Conservation (phyloP, 2,797 vertebrate genomes). For the Holocentrus rufus region DNA sequence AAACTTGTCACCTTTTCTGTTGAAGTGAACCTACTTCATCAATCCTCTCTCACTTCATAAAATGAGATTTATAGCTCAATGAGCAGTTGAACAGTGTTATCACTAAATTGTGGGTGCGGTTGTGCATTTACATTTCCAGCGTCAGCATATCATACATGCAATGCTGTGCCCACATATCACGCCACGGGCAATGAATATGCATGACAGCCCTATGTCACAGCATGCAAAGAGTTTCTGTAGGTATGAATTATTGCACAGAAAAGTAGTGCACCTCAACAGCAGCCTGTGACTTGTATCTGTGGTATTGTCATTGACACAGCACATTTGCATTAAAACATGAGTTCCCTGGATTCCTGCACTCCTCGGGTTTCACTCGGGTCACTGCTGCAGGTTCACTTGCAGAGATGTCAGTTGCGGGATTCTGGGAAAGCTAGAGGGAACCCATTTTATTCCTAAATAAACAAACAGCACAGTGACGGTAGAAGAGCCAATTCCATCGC, state of each 20-base stretch:
- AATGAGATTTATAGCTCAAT: conserved; percentile 53
- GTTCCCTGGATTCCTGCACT: conserved; percentile 6
- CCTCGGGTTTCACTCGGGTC: conserved; percentile 33
- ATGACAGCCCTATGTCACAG: conserved; percentile 4
- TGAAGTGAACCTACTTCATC: conserved; percentile 50
- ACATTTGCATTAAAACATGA: conserved; percentile 12
- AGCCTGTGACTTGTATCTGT: neutral
- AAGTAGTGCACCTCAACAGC: neutral
- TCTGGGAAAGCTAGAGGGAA: neutral
- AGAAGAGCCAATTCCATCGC: conserved; percentile 28
- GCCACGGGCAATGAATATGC: neutral
- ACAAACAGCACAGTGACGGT: conserved; percentile 55
- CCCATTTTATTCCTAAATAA: conserved; percentile 59
- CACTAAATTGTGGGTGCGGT: conserved; percentile 43
- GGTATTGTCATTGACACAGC: conserved; percentile 4
- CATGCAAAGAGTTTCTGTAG: neutral
- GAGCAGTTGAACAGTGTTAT: conserved; percentile 59
- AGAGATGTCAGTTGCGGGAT: conserved; percentile 17
- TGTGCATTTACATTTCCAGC: conserved; percentile 25
- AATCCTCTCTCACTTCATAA: conserved; percentile 57
- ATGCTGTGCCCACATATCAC: neutral
- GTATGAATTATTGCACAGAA: neutral
- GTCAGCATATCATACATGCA: neutral
- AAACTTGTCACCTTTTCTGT: no score
- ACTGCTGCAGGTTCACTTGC: neutral